These are phyloP conservation scores for Slavum lentiscoides DNA, from an alignment of 2,888 invertebrate species.

Conservation along the genomic window DNA sequence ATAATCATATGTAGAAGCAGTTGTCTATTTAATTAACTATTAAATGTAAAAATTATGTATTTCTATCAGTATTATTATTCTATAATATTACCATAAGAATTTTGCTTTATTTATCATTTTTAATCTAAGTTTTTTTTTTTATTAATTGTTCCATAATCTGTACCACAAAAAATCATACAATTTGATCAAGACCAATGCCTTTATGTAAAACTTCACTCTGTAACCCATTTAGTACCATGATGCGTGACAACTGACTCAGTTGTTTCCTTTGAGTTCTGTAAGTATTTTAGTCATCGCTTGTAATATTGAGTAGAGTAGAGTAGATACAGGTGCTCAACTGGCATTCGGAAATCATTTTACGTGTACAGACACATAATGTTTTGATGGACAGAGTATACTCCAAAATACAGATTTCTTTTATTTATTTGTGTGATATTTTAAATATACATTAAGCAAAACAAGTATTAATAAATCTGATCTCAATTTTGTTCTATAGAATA, in stretches of 20 bases:
- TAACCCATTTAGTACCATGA: no score
- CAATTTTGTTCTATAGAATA: background rate
- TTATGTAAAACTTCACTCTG: no score
- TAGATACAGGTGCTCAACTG: no score
- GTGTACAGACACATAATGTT: no score
- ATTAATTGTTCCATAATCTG: background rate
- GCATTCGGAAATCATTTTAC: no score
- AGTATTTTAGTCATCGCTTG: no score
- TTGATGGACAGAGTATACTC: background rate
- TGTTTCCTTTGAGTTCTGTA: no score
- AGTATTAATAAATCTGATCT: conserved; percentile 21
- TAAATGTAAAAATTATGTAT: background rate
- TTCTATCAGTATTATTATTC: background rate
- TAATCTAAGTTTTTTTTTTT: background rate
- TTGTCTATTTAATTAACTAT: conserved; percentile 3
- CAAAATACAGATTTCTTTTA: background rate
- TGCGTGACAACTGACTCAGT: no score
- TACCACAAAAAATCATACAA: no score
- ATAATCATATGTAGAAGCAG: background rate
- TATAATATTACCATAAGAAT: background rate
- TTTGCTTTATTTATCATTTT: background rate
- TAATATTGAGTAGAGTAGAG: no score
- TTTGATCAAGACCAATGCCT: no score
- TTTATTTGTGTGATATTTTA: conserved; percentile 1
- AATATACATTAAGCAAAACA: no score